Base-by-base conservation (phyloP, 2,888 invertebrate species). In the Heliconius charithonia region DNA sequence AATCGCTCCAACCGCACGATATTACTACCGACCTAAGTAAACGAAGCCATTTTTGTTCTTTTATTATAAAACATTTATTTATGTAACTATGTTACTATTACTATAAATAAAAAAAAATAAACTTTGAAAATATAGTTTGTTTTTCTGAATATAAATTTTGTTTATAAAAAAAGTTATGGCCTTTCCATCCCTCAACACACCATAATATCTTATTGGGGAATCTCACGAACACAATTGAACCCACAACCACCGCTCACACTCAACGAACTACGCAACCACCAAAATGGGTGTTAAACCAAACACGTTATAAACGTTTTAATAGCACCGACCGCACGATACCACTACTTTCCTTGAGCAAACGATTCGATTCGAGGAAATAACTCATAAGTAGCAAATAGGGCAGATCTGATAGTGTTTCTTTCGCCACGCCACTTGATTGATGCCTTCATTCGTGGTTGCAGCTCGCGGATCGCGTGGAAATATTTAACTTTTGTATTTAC, bases 361-460 rank as follows among this genome's bases (percentile, higher is more conserved):
- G 86, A 90, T 92, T 92, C 90, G 90, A 90, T 89, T 83, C 83
- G 84, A 89, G 94, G 93, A 93, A 93, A 93, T 93, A 91, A 91
- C 89, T 90, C 90, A 89, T 93, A 93, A 93, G 91, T 92, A 91
- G 88, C 91, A 92, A 92, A 93, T 90, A 92, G 91, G 90, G 86
- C 88, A 87, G 87, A 92, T 92, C 94, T 89, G 93, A 93, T 94
- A 90, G 91, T 87, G 89, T 85, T 81, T 79, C 92, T 92, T 92
- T 93, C 91, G 87, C 88, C 93, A 93, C 93, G 93, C 93, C 83
- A 92, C 86, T 89, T 94, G 94, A 94, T 93, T 90, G 94, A 94
- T 93, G 93, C 90, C 93, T 93, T 90, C 89, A 93, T 94, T 51
- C 89, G 90, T 59, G 76, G 79, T 13, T 56, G 72, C 73, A 67